These are phyloP conservation scores for Nycticryphes semicollaris DNA, from an alignment of 2,113 vertebrate genomes.

Conservation along the genomic window DNA sequence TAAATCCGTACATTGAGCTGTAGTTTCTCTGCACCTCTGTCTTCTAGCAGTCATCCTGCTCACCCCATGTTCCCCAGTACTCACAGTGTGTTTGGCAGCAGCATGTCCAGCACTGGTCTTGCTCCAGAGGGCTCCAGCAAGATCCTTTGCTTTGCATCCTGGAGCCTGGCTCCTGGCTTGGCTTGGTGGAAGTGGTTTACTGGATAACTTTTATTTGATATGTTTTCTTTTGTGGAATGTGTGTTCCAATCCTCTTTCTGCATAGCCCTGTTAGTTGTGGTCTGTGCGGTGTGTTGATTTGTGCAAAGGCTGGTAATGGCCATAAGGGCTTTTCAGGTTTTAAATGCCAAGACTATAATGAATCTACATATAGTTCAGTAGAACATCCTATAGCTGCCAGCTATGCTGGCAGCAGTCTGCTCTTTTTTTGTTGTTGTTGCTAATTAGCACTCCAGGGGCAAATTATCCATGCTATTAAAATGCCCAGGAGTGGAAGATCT, in stretches of 20 bases:
- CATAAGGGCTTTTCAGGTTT: not conserved
- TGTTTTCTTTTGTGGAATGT: not conserved
- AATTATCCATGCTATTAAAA: not conserved
- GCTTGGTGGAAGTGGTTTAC: not conserved
- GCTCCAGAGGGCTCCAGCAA: not conserved
- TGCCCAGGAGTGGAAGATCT: not conserved
- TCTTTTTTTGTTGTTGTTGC: not conserved
- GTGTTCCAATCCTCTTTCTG: not conserved
- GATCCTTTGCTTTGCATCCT: not conserved
- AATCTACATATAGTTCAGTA: not conserved
- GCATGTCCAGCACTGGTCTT: not conserved
- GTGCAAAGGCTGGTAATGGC: not conserved
- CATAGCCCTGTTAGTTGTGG: not conserved
- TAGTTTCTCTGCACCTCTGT: not conserved
- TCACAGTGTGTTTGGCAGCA: not conserved
- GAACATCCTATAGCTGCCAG: not conserved
- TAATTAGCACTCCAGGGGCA: not conserved
- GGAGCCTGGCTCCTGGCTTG: not conserved
- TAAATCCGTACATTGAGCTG: not conserved
- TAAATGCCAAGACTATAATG: not conserved
- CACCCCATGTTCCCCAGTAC: rapidly evolving
- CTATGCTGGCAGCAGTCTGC: not conserved
- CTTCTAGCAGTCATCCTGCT: not conserved
- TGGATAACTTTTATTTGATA: not conserved
- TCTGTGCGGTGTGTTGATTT: rapidly evolving